phyloP scores from a whole-genome alignment of 2,888 invertebrate species.

The Choreutis nemorana region DNA sequence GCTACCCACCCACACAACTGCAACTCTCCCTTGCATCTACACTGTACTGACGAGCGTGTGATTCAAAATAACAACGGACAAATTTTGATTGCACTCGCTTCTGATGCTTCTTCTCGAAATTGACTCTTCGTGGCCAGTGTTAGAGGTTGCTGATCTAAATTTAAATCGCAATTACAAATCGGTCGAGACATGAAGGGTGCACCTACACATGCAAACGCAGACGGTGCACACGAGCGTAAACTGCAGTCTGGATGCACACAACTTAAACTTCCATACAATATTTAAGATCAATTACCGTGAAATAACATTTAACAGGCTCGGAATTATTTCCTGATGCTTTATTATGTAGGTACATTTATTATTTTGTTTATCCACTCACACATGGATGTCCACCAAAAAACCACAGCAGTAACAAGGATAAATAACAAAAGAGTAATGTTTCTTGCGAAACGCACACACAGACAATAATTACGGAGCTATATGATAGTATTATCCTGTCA shows the following conservation, averaged over 20 bases:
- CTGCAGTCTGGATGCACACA: constrained; percentile 47
- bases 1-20: constrained; percentile 6
- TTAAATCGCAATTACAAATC: constrained; percentile 12
- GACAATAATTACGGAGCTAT: no score
- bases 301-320: no score
- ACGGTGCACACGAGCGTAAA: constrained; percentile 29
- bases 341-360: no score
- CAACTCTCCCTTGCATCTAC: constrained; percentile 12
- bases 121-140: constrained; percentile 5
- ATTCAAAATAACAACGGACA: constrained; percentile 48
- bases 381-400: no score
- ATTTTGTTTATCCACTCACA: no score
- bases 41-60: constrained; percentile 33
- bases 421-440: no score
- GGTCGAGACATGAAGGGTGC: constrained; percentile 54
- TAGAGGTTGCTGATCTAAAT: constrained; percentile 12
- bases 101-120: constrained; percentile 16
- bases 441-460: no score
- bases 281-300: constrained; percentile 1
- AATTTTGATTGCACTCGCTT: constrained; percentile 11
- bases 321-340: no score
- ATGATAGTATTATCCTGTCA: no score
- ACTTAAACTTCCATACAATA: constrained; percentile 12
- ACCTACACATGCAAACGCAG: constrained; percentile 33
- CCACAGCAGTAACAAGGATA: no score